Base-by-base conservation (phyloP, 2,113 vertebrate species). In the Ranitomeya variabilis region DNA sequence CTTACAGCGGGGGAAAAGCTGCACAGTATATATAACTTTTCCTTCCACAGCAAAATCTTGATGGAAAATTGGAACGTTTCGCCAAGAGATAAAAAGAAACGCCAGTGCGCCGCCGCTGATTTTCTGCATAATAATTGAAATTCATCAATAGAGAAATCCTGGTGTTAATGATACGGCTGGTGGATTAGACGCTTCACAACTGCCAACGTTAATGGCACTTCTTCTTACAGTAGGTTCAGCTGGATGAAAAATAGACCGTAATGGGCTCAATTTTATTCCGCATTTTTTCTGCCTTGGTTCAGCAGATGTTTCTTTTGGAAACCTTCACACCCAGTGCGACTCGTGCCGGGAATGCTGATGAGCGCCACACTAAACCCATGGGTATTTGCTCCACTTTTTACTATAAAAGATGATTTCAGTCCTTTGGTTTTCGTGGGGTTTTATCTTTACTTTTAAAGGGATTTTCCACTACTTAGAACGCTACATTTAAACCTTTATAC, bases 241-340 rank as follows among this genome's bases (percentile, higher is more conserved):
- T 89, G 91, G 90, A 90, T 92, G 85, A 89, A 90, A 91, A 91
- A 87, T 71, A 90, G 91, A 2, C 85, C 89, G 86, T 91, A 89
- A 87, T 90, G 90, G 89, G 26, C 82, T 90, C 52, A 0, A 31
- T 90, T 94, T 91, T 94, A 91, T 94, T 94, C 93, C 83, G 91
- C 92, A 90, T 92, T 94, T 92, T 92, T 94, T 94, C 90, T 94
- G 91, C 92, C 92, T 92, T 91, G 79, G 87, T 94, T 90, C 91
- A 90, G 91, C 93, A 94, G 93, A 93, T 94, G 91, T 92, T 94
- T 93, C 87, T 90, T 92, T 93, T 90, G 89, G 87, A 93, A 92
- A 87, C 78, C 90, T 62, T 90, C 92, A 80, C 92, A 94, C 93
- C 93, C 91, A 92, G 90, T 89, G 91, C 92, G 92, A 92, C 93